Base-by-base conservation (phyloP, 2,888 invertebrate species). In the Rutpela maculata region DNA sequence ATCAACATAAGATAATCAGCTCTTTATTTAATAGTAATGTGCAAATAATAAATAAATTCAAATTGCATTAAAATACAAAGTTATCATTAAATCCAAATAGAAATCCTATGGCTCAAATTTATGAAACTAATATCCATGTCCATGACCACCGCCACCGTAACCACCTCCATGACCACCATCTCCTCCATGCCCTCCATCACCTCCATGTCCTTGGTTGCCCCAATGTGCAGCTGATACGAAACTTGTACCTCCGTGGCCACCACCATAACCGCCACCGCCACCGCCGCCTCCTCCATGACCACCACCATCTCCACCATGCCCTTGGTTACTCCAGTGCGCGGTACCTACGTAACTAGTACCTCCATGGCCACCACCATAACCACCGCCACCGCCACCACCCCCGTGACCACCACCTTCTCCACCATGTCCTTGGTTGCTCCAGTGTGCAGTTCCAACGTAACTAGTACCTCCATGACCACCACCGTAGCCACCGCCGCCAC, bases 391-490 rank as follows among this genome's bases (percentile, higher is more conserved):
- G n/a, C 6, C 4, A 50, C 50, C 50, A 50, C n/a, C n/a, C 1
- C 50, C 50, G 6, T n/a, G 1, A 0, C 50, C 50, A n/a, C 50
- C 50, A n/a, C 50, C n/a, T n/a, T n/a, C n/a, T n/a, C n/a, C 43
- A 43, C 43, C 43, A 43, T 43, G 43, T 4, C 43, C 74, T 62
- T 70, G 70, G 57, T 70, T 18, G 7, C 19, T 79, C 84, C 84
- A 84, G 65, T 86, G 86, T 31, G 85, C 83, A n/a, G 79, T 84
- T 65, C 81, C 83, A n/a, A 78, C 70, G 11, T 76, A 80, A 43
- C 81, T 77, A 17, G 67, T 60, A 19, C 69, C 78, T 15, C 50
- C 50, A 50, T n/a, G n/a, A n/a, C 50, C 50, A 1, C 50, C 50
- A n/a, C 15, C 15, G 7, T 6, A 1, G 4, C 50, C 50, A 5